Conservation (phyloP, 2,797 vertebrate species). For the Knipowitschia caucasica region DNA sequence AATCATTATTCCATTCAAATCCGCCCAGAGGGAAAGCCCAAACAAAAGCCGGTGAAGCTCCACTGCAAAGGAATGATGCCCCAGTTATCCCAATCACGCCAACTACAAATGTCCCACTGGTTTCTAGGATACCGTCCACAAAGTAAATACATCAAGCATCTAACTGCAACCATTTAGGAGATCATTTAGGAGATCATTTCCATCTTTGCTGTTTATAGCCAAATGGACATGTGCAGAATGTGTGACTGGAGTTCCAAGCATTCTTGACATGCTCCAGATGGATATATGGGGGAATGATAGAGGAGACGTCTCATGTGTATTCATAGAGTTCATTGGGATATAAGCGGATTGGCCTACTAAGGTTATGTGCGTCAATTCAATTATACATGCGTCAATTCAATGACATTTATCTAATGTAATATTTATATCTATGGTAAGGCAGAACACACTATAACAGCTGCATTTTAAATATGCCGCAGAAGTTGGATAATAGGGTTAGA, state of each 20-base stretch:
- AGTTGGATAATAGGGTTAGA: no score
- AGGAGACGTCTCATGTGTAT: constrained; percentile 27
- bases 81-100: constrained; percentile 27
- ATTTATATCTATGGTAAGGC: no score
- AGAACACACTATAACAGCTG: no score
- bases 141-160: constrained; percentile 49
- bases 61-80: constrained; percentile 20
- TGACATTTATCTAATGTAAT: no score
- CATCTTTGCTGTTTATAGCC: constrained; percentile 45
- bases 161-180: constrained; percentile 25
- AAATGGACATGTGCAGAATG: constrained; percentile 33
- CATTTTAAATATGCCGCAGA: no score
- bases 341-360: constrained; percentile 36
- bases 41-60: constrained; percentile 10
- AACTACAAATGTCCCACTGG: constrained; percentile 23
- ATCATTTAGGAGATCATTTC: constrained; percentile 28
- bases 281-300: constrained; percentile 54
- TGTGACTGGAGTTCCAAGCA: constrained; percentile 44
- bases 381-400: constrained; percentile 19
- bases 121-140: constrained; percentile 34
- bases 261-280: constrained; percentile 46
- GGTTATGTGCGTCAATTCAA: constrained; percentile 16
- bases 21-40: constrained; percentile 12
- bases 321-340: constrained; percentile 26
- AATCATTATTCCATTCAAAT: constrained; percentile 11